Evolutionary conservation across 2,797 vertebrate species (phyloP).

Genomic region (Sebastolobus altivelis): DNA sequence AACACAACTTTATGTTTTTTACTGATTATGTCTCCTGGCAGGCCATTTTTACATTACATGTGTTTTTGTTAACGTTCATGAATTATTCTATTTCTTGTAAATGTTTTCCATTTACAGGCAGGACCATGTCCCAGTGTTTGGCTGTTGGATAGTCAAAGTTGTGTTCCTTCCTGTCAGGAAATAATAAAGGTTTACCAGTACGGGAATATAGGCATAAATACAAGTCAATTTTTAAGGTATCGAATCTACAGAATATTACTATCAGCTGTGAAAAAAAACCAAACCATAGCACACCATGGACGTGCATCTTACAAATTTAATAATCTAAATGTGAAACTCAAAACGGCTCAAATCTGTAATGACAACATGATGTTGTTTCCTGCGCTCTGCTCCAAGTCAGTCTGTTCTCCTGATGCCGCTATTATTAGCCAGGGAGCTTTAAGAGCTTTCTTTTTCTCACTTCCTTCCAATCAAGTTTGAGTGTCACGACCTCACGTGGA

Average conservation of each 20-base stretch:
- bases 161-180: constrained; percentile 8
- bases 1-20: constrained; percentile 4
- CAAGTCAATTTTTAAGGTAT: background rate
- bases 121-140: background rate
- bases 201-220: background rate
- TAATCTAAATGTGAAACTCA: background rate
- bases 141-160: background rate
- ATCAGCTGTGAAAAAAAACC: constrained; percentile 1
- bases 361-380: constrained; percentile 61
- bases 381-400: constrained; percentile 53
- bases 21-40: background rate
- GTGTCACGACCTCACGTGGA: constrained; percentile 62
- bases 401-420: constrained; percentile 21
- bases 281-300: background rate
- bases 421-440: constrained; percentile 38
- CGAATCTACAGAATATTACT: background rate
- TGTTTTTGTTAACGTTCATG: constrained; percentile 18
- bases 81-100: constrained; percentile 14
- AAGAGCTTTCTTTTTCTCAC: constrained; percentile 4
- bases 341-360: constrained; percentile 12
- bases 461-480: constrained; percentile 40
- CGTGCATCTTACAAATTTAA: constrained; percentile 4
- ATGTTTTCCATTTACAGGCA: background rate
- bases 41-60: background rate
- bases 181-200: background rate